These are phyloP conservation scores for Ophonus ardosiacus DNA, from an alignment of 2,888 invertebrate species.

Conservation along the genomic window DNA sequence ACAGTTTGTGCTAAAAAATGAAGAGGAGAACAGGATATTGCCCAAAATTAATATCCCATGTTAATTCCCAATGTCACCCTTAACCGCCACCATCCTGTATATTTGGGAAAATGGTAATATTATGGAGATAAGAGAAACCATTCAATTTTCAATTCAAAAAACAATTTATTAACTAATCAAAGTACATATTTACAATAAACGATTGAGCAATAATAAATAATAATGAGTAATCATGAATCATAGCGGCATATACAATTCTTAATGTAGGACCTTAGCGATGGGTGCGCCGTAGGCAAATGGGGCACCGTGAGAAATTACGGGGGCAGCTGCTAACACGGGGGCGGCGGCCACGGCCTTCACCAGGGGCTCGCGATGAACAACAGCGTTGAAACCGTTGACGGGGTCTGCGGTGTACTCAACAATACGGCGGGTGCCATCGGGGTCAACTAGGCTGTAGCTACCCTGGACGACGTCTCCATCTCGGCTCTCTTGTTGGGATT, in stretches of 20 bases:
- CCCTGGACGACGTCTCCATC: slow-evolving; percentile 82
- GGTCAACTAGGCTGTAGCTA: slow-evolving; percentile 78
- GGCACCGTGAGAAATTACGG: slow-evolving; percentile 65
- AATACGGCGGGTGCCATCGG: slow-evolving; percentile 81
- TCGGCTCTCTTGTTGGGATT: slow-evolving; percentile 81
- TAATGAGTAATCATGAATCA: slow-evolving; percentile 13
- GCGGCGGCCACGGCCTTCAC: slow-evolving; percentile 67
- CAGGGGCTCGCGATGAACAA: slow-evolving; percentile 68
- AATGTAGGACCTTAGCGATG: slow-evolving; percentile 44
- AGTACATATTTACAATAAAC: slow-evolving; percentile 53
- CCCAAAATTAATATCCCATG: too few species aligned
- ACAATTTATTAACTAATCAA: slow-evolving; percentile 59
- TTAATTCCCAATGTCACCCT: too few species aligned
- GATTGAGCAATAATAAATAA: slow-evolving; percentile 63
- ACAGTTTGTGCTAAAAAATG: too few species aligned
- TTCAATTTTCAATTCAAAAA: slow-evolving; percentile 47
- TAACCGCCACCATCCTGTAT: too few species aligned
- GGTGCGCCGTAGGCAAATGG: slow-evolving; percentile 64
- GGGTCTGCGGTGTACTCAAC: slow-evolving; percentile 80
- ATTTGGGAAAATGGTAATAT: too few species aligned
- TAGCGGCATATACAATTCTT: slow-evolving; percentile 2
- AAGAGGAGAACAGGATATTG: too few species aligned
- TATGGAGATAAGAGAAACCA: not conserved
- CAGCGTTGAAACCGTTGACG: slow-evolving; percentile 78
- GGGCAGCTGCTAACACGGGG: slow-evolving; percentile 65